Evolutionary conservation across 2,888 invertebrate species (phyloP).

Genomic region (Pasiphila rectangulata): DNA sequence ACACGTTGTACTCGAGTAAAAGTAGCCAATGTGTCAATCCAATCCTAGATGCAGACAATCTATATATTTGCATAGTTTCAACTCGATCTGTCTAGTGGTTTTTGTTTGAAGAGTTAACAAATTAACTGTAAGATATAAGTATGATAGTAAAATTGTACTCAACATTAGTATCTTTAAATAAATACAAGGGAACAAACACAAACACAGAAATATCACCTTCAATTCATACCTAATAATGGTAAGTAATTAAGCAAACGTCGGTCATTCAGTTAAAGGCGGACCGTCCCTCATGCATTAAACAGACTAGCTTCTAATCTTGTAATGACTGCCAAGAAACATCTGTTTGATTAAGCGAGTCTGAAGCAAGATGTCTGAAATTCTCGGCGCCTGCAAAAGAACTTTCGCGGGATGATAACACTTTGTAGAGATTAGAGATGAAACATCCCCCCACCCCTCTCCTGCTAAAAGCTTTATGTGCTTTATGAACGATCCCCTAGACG

Average conservation of each 20-base stretch:
- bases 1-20: too few relatives aligned
- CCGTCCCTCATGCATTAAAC: not conserved
- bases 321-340: constrained; percentile 4
- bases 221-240: too few relatives aligned
- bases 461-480: constrained; percentile 37
- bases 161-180: too few relatives aligned
- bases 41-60: too few relatives aligned
- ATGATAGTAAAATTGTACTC: too few relatives aligned
- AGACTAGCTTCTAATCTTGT: constrained; percentile 1
- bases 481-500: constrained; percentile 32
- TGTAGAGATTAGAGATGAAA: constrained; percentile 32
- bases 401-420: constrained; percentile 26
- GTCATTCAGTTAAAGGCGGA: not conserved
- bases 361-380: constrained; percentile 18
- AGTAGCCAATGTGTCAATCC: too few relatives aligned
- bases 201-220: too few relatives aligned
- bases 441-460: constrained; percentile 20
- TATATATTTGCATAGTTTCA: too few relatives aligned
- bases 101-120: too few relatives aligned
- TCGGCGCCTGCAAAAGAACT: constrained; percentile 25
- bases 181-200: too few relatives aligned
- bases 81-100: too few relatives aligned
- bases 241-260: not conserved
- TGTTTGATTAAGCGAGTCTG: constrained; percentile 11
- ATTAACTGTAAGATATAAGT: too few relatives aligned